These are phyloP conservation scores for Mimumesa dahlbomi DNA, from an alignment of 2,888 invertebrate genomes.

Conservation along the genomic window DNA sequence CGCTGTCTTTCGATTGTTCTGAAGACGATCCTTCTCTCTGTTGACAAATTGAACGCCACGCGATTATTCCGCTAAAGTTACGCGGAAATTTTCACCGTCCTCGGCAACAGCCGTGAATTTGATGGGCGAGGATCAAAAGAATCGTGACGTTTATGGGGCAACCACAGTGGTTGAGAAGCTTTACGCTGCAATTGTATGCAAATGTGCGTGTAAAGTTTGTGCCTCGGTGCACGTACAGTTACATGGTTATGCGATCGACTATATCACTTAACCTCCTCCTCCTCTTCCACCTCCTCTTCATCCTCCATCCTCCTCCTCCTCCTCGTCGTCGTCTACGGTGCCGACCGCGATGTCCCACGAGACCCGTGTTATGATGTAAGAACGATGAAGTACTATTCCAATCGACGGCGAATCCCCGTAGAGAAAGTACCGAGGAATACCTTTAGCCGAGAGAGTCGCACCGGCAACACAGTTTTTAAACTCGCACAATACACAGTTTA, in stretches of 20 bases:
- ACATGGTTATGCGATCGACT: conserved; percentile 26
- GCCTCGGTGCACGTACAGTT: conserved; percentile 22
- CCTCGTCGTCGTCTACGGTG: no score
- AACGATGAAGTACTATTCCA: conserved; percentile 11
- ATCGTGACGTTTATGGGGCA: conserved; percentile 32
- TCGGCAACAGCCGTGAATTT: conserved; percentile 20
- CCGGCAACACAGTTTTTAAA: no score
- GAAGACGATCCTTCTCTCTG: background rate
- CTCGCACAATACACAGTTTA: no score
- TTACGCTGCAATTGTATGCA: conserved; percentile 51
- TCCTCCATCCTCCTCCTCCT: no score
- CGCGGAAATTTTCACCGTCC: no score
- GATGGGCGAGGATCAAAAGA: conserved; percentile 21
- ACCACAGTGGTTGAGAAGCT: conserved; percentile 7
- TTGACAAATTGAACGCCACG: no score
- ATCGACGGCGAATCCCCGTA: background rate
- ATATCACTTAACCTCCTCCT: conserved; percentile 23
- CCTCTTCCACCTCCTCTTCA: no score
- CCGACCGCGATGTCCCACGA: conserved; percentile 25
- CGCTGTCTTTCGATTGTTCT: no score
- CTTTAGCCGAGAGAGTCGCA: no score
- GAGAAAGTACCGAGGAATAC: background rate
- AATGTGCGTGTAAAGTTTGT: conserved; percentile 41
- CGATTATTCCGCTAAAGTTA: no score
- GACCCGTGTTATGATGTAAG: conserved; percentile 13